These are phyloP conservation scores for Oxygymnocypris stewartii DNA, from an alignment of 2,113 vertebrate species.

Conservation along the genomic window DNA sequence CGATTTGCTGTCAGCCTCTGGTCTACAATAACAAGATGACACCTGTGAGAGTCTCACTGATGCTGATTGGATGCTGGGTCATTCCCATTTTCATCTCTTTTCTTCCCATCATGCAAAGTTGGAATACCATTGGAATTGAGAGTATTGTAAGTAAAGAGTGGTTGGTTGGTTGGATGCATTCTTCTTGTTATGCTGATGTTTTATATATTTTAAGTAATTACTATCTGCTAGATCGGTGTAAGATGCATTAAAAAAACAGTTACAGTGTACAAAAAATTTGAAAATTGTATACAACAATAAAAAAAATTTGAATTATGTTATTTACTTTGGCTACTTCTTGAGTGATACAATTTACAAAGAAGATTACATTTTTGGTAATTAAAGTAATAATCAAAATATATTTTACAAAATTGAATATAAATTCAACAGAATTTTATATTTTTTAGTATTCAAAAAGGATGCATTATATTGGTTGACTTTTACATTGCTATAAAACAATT, in stretches of 20 bases:
- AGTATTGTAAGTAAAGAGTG: conserved; percentile 70
- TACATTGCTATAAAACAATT: neutral
- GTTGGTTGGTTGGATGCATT: neutral
- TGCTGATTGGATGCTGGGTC: conserved; percentile 80
- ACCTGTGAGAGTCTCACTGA: conserved; percentile 72
- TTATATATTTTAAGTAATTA: neutral
- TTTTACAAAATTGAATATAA: neutral
- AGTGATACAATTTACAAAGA: neutral
- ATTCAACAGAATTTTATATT: neutral
- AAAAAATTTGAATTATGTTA: neutral
- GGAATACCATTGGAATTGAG: conserved; percentile 80
- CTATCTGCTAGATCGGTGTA: neutral
- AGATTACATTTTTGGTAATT: neutral
- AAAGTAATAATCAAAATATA: neutral
- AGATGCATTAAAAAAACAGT: neutral
- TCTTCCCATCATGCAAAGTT: conserved; percentile 82
- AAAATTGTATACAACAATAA: neutral
- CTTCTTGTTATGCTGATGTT: neutral
- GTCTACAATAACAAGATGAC: conserved; percentile 83
- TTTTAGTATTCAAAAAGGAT: neutral
- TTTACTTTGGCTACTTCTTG: neutral
- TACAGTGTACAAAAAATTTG: neutral
- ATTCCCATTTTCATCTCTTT: conserved; percentile 81
- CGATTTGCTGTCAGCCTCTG: conserved; percentile 81
- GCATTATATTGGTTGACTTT: neutral